phyloP scores from a whole-genome alignment of 1,140 invertebrate species.

The Drosophila tsacasi region DNA sequence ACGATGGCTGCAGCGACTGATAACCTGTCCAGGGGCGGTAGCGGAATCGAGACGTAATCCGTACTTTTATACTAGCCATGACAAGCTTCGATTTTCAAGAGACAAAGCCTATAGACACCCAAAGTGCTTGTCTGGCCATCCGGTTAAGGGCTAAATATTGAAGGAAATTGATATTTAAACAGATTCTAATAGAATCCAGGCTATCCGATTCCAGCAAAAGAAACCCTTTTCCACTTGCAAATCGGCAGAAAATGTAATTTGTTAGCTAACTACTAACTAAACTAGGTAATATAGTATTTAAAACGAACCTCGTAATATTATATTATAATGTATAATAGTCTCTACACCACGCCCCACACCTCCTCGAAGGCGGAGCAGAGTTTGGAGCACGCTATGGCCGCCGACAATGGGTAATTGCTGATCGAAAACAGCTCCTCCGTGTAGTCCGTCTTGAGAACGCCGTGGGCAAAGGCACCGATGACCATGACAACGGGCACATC shows the following conservation, averaged over 20 bases:
- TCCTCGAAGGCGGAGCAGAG: conserved; percentile 99
- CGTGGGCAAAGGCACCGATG: conserved; percentile 99
- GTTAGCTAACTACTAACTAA: conserved; percentile 16
- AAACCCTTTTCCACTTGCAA: not conserved
- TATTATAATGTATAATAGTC: not conserved
- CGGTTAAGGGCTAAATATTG: not conserved
- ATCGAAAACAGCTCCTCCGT: conserved; percentile 96
- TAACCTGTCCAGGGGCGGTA: conserved; percentile 1
- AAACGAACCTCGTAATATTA: not conserved
- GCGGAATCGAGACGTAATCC: not conserved
- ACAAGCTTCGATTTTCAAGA: not conserved
- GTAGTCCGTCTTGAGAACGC: conserved; percentile 96
- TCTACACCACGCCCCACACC: conserved; percentile 93
- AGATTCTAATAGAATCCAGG: too few relatives aligned
- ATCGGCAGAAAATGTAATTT: conserved; percentile 5
- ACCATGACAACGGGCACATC: conserved; percentile 96
- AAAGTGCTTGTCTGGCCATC: not conserved
- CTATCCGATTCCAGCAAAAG: not conserved
- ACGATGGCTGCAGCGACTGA: conserved; percentile 9
- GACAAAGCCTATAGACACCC: not conserved
- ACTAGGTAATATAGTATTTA: conserved; percentile 19
- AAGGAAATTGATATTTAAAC: not conserved
- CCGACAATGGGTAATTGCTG: conserved; percentile 98
- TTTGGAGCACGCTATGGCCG: conserved; percentile 97
- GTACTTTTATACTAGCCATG: not conserved